Percentiles rank a stretch among this genome's conserved stretches.
These are phyloP conservation scores for Chlorops oryzae DNA, from an alignment of 1,140 invertebrate species.

Conservation along the genomic window DNA sequence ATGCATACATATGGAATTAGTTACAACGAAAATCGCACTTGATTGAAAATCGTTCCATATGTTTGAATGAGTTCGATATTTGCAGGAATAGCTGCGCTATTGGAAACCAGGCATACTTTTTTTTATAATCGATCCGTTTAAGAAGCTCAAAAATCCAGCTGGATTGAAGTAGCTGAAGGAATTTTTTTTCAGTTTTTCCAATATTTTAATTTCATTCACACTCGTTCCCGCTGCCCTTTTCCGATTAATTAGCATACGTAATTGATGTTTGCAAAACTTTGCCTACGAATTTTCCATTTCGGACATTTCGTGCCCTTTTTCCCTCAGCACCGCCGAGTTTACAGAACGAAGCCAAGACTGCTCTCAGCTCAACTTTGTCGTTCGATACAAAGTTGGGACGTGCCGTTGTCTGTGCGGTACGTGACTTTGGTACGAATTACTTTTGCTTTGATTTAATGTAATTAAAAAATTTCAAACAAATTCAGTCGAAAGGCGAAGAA, in stretches of 20 bases:
- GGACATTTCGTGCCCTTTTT: constrained; percentile 8
- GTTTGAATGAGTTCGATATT: no score
- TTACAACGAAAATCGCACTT: no score
- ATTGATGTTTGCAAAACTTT: constrained; percentile 43
- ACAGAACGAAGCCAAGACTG: not conserved
- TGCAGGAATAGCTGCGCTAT: no score
- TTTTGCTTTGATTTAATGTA: constrained; percentile 45
- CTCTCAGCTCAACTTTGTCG: not conserved
- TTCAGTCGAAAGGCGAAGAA: constrained; percentile 19
- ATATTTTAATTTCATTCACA: not conserved
- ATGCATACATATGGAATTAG: no score
- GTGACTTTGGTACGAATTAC: constrained; percentile 45
- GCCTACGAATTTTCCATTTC: constrained; percentile 25
- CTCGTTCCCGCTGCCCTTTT: constrained; percentile 20
- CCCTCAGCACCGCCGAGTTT: not conserved
- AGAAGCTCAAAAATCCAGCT: no score
- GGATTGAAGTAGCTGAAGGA: no score
- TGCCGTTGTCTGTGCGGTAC: constrained; percentile 13
- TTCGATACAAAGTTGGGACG: no score
- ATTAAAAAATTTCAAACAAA: constrained; percentile 37
- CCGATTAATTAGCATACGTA: constrained; percentile 45
- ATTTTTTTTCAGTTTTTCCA: no score
- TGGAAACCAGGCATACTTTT: no score
- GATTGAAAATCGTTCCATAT: no score
- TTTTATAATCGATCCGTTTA: no score